Evolutionary conservation across 2,113 vertebrate species (phyloP).

Genomic region (Sceloporus tristichus): DNA sequence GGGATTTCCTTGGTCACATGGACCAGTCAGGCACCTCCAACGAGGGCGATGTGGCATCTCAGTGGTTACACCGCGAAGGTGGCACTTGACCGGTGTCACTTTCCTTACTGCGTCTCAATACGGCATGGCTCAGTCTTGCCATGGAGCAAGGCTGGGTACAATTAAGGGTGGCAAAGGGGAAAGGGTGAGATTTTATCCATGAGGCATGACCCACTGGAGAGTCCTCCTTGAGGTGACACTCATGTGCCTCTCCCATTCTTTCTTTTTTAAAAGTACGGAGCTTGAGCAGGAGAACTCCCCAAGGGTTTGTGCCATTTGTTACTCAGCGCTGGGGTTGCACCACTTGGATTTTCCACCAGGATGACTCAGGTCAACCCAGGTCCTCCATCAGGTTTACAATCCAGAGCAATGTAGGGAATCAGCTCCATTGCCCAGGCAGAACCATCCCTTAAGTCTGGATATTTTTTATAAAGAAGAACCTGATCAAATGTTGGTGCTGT

Average conservation of each 20-base stretch:
- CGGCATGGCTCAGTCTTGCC: background rate
- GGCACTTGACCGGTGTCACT: background rate
- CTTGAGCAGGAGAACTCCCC: background rate
- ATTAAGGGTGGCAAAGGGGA: background rate
- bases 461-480: background rate
- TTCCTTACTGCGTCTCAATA: no score
- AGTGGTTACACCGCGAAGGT: accelerated
- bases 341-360: background rate
- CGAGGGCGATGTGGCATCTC: accelerated
- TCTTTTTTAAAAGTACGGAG: background rate
- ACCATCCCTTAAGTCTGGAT: background rate
- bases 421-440: background rate
- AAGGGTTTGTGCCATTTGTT: no score
- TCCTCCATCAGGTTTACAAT: no score
- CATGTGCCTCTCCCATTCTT: background rate
- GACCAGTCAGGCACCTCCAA: background rate
- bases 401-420: no score
- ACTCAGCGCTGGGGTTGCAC: background rate
- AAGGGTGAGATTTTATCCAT: background rate
- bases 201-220: background rate
- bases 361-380: background rate
- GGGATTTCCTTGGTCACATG: accelerated
- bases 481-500: no score
- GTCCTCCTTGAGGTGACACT: background rate
- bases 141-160: no score